phyloP scores from a whole-genome alignment of 92 coral and sea anemone genomes.

The Heteractis magnifica region DNA sequence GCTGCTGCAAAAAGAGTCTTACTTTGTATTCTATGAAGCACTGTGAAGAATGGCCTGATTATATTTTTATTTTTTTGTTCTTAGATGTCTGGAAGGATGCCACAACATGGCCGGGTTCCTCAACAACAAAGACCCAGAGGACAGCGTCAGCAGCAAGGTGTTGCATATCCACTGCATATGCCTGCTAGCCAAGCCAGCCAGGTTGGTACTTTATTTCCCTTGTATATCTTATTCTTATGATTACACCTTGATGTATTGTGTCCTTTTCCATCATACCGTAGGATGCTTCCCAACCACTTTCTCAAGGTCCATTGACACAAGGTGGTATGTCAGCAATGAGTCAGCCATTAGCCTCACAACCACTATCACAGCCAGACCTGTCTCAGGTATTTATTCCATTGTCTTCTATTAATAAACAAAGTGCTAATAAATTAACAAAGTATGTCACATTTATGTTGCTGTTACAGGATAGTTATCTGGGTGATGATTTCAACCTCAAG shows the following conservation, averaged over 20 bases:
- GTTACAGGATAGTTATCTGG: slow-evolving; percentile 92
- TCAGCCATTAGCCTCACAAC: slow-evolving; percentile 99
- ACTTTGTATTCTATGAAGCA: not conserved
- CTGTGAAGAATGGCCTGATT: slow-evolving; percentile 18
- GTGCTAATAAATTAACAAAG: no score
- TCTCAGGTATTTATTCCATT: slow-evolving; percentile 69
- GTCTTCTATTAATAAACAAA: not conserved
- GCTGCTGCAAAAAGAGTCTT: slow-evolving; percentile 5
- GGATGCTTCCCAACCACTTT: slow-evolving; percentile 99
- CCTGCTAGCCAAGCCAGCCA: slow-evolving; percentile 99
- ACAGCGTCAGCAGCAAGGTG: slow-evolving; percentile 78
- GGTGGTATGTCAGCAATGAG: slow-evolving; percentile 98
- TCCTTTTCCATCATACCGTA: not conserved
- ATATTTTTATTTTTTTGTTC: not conserved
- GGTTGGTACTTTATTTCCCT: slow-evolving; percentile 46
- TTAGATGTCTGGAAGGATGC: slow-evolving; percentile 64
- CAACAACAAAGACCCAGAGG: slow-evolving; percentile 79
- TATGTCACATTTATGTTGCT: not conserved
- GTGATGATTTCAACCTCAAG: slow-evolving; percentile 98
- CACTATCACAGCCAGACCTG: slow-evolving; percentile 97
- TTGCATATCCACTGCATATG: slow-evolving; percentile 88
- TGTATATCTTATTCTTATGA: not conserved
- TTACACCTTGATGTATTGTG: not conserved
- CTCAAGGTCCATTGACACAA: slow-evolving; percentile 98
- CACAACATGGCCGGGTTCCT: slow-evolving; percentile 62